phyloP scores from a whole-genome alignment of 1,140 invertebrate species.

The Drosophila guanche region DNA sequence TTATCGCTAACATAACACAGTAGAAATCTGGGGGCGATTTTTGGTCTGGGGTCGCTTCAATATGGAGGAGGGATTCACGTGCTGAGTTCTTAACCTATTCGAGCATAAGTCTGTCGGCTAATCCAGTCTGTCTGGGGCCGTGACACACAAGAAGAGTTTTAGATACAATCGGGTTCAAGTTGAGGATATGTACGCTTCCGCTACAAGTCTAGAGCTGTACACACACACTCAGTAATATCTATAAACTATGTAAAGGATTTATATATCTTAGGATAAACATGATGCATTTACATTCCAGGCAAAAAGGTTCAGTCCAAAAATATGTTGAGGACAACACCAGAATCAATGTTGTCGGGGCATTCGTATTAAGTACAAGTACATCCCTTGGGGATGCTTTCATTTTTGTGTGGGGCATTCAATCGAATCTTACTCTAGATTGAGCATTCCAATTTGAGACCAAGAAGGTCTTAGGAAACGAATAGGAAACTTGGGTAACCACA shows the following conservation, averaged over 20 bases:
- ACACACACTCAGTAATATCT: constrained; percentile 24
- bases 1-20: constrained; percentile 43
- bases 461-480: constrained; percentile 19
- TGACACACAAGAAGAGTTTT: constrained; percentile 13
- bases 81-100: constrained; percentile 36
- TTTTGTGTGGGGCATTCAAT: constrained; percentile 58
- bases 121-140: constrained; percentile 52
- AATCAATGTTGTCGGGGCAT: constrained; percentile 29
- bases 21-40: not conserved
- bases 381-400: constrained; percentile 31
- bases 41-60: constrained; percentile 11
- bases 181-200: constrained; percentile 26
- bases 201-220: constrained; percentile 32
- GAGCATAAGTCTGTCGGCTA: constrained; percentile 26
- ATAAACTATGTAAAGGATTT: constrained; percentile 9
- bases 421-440: constrained; percentile 41
- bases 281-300: constrained; percentile 74
- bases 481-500: constrained; percentile 68
- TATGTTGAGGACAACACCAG: constrained; percentile 28
- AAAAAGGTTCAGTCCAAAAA: constrained; percentile 59
- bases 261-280: constrained; percentile 45
- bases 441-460: constrained; percentile 42
- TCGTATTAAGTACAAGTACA: constrained; percentile 56
- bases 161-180: constrained; percentile 38
- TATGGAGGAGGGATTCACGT: constrained; percentile 13